Evolutionary conservation across 1,140 invertebrate genomes (phyloP).

Genomic region (Oreohelix idahoensis): DNA sequence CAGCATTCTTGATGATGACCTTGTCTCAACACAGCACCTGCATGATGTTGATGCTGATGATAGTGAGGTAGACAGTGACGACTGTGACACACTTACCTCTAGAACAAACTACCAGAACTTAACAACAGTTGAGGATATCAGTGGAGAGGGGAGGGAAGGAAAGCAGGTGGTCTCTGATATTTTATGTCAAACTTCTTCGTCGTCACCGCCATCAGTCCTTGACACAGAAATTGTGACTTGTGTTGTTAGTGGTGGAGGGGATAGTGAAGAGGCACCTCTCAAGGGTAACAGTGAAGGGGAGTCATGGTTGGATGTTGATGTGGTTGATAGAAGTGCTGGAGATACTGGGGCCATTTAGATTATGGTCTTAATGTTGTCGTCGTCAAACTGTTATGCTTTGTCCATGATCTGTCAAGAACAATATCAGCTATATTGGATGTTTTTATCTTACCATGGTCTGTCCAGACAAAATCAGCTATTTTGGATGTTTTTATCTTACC

Average conservation of each 20-base stretch:
- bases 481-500: too few relatives aligned
- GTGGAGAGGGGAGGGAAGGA: neutral
- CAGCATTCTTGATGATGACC: neutral
- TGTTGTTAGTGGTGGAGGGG: neutral
- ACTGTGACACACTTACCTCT: slow-evolving; percentile 22
- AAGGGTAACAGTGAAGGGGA: neutral
- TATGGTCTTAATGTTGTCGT: neutral
- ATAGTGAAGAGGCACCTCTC: neutral
- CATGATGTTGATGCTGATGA: slow-evolving; percentile 10
- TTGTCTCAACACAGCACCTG: neutral
- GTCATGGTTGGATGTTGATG: neutral
- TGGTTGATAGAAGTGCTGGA: neutral
- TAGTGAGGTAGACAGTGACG: slow-evolving; percentile 18
- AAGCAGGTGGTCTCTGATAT: neutral
- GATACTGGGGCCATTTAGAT: neutral
- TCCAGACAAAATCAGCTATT: too few relatives aligned
- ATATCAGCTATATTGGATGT: too few relatives aligned
- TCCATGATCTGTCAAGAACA: neutral
- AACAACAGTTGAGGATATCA: neutral
- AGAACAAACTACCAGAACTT: slow-evolving; percentile 1
- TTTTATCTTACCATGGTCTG: too few relatives aligned
- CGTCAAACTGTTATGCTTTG: neutral
- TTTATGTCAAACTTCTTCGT: neutral
- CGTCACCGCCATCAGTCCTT: neutral
- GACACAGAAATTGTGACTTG: neutral